Evolutionary conservation across 1,140 invertebrate genomes (phyloP).

Genomic region (Protaetia brevitarsis): DNA sequence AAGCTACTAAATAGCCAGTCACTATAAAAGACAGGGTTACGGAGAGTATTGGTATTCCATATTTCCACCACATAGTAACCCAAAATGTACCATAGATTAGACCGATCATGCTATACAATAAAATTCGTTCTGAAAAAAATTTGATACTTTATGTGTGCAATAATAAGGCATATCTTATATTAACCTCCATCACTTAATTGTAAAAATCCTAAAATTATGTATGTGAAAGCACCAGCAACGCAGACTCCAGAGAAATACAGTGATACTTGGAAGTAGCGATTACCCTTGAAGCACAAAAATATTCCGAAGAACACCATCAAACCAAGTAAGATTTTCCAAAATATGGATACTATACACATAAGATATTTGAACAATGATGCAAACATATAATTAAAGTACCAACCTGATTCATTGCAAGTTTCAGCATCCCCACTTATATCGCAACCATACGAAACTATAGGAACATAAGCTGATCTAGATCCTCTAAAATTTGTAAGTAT

Average conservation of each 20-base stretch:
- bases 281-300: slow-evolving; percentile 59
- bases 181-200: background rate
- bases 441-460: slow-evolving; percentile 65
- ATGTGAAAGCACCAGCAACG: slow-evolving; percentile 42
- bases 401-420: slow-evolving; percentile 54
- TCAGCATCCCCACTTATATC: slow-evolving; percentile 48
- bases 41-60: slow-evolving; percentile 57
- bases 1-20: slow-evolving; percentile 56
- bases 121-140: background rate
- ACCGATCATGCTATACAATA: slow-evolving; percentile 28
- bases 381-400: slow-evolving; percentile 23
- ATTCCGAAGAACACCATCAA: slow-evolving; percentile 57
- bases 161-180: too few species aligned
- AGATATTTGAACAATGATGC: background rate
- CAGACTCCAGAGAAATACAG: slow-evolving; percentile 27
- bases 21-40: slow-evolving; percentile 55
- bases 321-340: slow-evolving; percentile 52
- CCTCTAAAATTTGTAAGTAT: slow-evolving; percentile 56
- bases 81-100: slow-evolving; percentile 53
- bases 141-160: too few species aligned
- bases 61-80: slow-evolving; percentile 56
- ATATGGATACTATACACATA: slow-evolving; percentile 47
- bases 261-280: slow-evolving; percentile 53
- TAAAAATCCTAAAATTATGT: slow-evolving; percentile 49
- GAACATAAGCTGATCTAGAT: slow-evolving; percentile 62